Evolutionary conservation across 92 coral and sea anemone genomes (phyloP).

Genomic region (Phymanthus crucifer): DNA sequence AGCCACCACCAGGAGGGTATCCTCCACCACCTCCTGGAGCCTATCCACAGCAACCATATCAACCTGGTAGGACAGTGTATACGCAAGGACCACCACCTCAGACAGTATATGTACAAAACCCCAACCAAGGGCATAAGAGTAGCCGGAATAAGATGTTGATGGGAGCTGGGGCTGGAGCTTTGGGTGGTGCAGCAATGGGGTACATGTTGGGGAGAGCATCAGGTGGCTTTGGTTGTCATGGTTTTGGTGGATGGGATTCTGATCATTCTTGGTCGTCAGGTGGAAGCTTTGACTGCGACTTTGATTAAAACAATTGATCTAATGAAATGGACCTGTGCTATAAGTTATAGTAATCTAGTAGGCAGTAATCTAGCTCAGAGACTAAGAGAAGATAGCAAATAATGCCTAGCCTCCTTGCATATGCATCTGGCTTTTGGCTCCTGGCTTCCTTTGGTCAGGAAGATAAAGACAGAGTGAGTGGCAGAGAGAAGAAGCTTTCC

Average conservation of each 20-base stretch:
- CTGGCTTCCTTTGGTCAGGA: no score
- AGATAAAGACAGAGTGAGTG: no score
- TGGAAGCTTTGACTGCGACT: constrained; percentile 93
- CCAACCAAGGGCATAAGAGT: constrained; percentile 31
- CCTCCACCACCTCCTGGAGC: constrained; percentile 73
- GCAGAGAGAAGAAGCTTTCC: no score
- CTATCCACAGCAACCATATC: constrained; percentile 71
- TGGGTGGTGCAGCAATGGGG: constrained; percentile 96
- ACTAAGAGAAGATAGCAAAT: no score
- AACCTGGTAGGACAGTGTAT: constrained; percentile 51
- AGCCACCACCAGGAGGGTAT: constrained; percentile 51
- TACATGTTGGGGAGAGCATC: constrained; percentile 89
- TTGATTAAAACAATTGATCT: constrained; percentile 49
- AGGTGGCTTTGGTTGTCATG: constrained; percentile 85
- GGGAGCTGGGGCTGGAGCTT: constrained; percentile 98
- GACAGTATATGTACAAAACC: constrained; percentile 79
- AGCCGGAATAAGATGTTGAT: constrained; percentile 61
- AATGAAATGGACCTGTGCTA: not conserved
- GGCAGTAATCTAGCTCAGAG: not conserved
- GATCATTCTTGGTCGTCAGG: constrained; percentile 93
- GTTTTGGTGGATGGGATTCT: constrained; percentile 86
- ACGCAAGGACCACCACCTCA: constrained; percentile 75
- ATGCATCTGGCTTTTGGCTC: no score
- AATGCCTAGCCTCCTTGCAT: no score
- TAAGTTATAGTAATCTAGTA: not conserved